These are phyloP conservation scores for Aromia moschata DNA, from an alignment of 2,888 invertebrate species.

Conservation along the genomic window DNA sequence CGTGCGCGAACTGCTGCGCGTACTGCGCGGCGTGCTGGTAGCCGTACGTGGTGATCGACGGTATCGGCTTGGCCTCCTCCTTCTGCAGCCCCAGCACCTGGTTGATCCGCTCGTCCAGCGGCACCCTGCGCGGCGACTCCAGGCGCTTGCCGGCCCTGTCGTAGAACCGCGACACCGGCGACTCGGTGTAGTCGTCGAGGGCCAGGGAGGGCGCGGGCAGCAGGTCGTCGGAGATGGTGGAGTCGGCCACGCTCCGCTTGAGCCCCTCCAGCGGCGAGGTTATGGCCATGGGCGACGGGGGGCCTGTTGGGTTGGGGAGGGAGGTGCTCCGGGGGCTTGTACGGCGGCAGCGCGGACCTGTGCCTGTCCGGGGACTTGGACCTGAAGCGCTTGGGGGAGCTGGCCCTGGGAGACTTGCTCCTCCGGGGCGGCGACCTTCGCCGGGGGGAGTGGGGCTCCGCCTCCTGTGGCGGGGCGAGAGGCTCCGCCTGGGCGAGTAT, in stretches of 20 bases:
- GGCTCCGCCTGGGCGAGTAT: constrained; percentile 31
- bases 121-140: constrained; percentile 67
- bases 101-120: constrained; percentile 70
- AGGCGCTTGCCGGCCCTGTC: constrained; percentile 8
- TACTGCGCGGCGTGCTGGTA: constrained; percentile 25
- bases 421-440: constrained; percentile 19
- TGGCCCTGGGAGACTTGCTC: constrained; percentile 33
- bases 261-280: constrained; percentile 60
- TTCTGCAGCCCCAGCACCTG: constrained; percentile 68
- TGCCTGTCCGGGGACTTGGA: constrained; percentile 33
- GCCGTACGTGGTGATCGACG: constrained; percentile 35
- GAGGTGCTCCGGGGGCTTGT: background rate
- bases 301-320: constrained; percentile 1
- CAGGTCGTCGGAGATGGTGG: constrained; percentile 67
- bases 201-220: constrained; percentile 49
- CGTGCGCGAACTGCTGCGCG: constrained; percentile 11
- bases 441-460: constrained; percentile 10
- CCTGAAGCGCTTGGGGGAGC: constrained; percentile 21
- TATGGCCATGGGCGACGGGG: constrained; percentile 32
- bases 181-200: constrained; percentile 48
- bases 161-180: constrained; percentile 42
- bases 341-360: background rate
- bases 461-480: constrained; percentile 17
- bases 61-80: constrained; percentile 44
- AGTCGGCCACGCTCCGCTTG: constrained; percentile 65